These are phyloP conservation scores for Mya arenaria DNA, from an alignment of 1,140 invertebrate species.

Conservation along the genomic window DNA sequence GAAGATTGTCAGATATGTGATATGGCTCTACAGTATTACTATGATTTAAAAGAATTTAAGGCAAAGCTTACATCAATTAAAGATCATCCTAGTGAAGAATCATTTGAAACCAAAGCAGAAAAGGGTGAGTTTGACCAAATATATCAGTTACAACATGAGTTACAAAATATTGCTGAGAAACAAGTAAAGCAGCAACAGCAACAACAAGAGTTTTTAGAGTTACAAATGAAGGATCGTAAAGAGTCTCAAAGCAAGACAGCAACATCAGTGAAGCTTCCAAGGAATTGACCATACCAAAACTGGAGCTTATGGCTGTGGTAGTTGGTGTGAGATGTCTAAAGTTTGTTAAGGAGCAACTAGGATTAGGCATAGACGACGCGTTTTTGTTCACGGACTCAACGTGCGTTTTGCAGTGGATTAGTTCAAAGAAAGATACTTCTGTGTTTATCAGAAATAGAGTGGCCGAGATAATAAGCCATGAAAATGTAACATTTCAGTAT, in stretches of 20 bases:
- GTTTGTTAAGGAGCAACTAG: no score
- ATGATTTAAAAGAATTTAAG: neutral
- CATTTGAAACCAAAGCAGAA: neutral
- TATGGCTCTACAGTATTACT: neutral
- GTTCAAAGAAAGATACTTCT: constrained; percentile 1
- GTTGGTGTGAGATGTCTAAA: no score
- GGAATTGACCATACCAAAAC: no score
- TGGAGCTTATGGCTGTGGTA: no score
- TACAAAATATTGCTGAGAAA: neutral
- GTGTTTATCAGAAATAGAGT: constrained; percentile 14
- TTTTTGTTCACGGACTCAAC: constrained; percentile 22
- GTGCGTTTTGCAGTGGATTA: constrained; percentile 25
- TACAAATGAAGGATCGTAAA: neutral
- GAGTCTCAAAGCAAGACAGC: neutral
- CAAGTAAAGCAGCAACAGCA: constrained; percentile 20
- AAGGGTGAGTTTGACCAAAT: neutral
- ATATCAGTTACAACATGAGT: neutral
- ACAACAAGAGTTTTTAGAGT: neutral
- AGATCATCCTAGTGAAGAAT: no score
- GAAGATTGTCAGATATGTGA: neutral
- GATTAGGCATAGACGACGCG: no score
- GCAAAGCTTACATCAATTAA: neutral
- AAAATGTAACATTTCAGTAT: neutral
- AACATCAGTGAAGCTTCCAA: no score
- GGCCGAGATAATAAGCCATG: neutral